A percentile compares a stretch with the other conserved stretches of the same genome.
Conservation (phyloP, 2,888 invertebrate species). For the Caenorhabditis sp. region DNA sequence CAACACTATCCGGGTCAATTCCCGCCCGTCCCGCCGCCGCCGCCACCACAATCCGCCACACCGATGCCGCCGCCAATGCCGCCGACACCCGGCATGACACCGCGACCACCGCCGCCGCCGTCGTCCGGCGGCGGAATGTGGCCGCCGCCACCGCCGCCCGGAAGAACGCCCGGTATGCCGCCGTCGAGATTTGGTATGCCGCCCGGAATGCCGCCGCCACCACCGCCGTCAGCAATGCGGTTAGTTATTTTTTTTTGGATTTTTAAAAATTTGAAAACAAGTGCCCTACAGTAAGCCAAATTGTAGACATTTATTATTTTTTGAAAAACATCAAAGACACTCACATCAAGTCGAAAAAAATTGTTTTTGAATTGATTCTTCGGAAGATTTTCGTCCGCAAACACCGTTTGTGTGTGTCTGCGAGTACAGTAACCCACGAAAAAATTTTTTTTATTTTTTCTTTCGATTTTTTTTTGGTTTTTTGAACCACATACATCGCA, state of each 20-base stretch:
- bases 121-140: slow-evolving; percentile 35
- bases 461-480: no score
- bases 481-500: no score
- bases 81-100: slow-evolving; percentile 52
- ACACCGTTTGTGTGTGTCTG: no score
- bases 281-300: no score
- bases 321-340: no score
- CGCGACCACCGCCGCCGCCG: slow-evolving; percentile 55
- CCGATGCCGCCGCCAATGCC: slow-evolving; percentile 54
- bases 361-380: no score
- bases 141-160: slow-evolving; percentile 53
- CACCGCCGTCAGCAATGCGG: slow-evolving; percentile 40
- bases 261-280: background rate
- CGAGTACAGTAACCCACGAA: no score
- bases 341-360: no score
- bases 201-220: slow-evolving; percentile 34
- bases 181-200: slow-evolving; percentile 52
- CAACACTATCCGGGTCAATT: slow-evolving; percentile 40
- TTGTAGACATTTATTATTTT: no score
- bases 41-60: slow-evolving; percentile 47
- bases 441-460: no score
- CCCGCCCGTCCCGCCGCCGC: slow-evolving; percentile 44
- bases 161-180: slow-evolving; percentile 51
- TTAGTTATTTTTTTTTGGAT: background rate
- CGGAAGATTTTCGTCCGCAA: no score